Percentiles rank a stretch among this genome's conserved stretches.
phyloP scores from a whole-genome alignment of 2,888 invertebrate genomes.

The Synanthedon andrenaeformis region DNA sequence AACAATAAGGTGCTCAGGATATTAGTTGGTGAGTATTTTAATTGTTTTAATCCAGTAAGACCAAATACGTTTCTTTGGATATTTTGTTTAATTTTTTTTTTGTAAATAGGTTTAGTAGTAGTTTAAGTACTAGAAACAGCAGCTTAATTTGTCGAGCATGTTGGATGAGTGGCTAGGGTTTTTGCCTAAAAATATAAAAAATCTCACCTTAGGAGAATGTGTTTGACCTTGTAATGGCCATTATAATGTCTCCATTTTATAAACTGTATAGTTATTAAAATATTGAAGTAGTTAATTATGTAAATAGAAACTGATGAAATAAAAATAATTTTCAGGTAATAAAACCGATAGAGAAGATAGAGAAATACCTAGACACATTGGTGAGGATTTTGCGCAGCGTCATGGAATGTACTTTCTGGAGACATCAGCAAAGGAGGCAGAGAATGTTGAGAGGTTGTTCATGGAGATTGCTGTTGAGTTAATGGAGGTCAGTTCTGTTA shows the following conservation, averaged over 20 bases:
- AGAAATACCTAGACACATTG: conserved; percentile 94
- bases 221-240: no score
- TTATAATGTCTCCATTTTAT: no score
- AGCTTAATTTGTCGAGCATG: no score
- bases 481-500: conserved; percentile 73
- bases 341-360: conserved; percentile 97
- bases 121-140: no score
- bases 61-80: background rate
- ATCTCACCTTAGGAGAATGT: no score
- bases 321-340: conserved; percentile 74
- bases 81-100: background rate
- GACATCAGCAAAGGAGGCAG: conserved; percentile 97
- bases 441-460: conserved; percentile 96
- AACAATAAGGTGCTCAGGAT: conserved; percentile 94
- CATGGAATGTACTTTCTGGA: conserved; percentile 98
- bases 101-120: background rate
- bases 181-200: no score
- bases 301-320: background rate
- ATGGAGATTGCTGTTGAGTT: conserved; percentile 96
- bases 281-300: no score
- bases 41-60: background rate
- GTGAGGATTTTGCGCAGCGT: conserved; percentile 94
- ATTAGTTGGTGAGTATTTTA: conserved; percentile 83
- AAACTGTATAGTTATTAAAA: no score
- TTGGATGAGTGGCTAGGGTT: no score